Conservation (phyloP, 2,888 invertebrate genomes). For the Lucinisca nassula region DNA sequence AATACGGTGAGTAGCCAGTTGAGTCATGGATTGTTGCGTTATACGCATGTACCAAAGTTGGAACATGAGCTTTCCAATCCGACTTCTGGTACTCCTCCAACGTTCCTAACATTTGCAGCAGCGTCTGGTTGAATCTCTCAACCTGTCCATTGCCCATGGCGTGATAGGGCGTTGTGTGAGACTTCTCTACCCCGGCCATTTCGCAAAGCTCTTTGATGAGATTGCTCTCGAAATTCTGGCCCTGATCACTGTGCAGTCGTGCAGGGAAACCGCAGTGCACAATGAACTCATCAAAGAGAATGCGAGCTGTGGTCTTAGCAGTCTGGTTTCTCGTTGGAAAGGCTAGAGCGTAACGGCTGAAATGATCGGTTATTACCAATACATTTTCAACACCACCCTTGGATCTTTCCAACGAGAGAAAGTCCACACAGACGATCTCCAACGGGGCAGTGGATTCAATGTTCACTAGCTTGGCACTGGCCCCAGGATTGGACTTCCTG, state of each 20-base stretch:
- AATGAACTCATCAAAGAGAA: conserved; percentile 11
- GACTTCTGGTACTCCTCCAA: too few species aligned
- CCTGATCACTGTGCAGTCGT: conserved; percentile 2
- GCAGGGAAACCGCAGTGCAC: conserved; percentile 20
- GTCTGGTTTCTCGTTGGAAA: conserved; percentile 41
- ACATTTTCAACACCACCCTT: conserved; percentile 52
- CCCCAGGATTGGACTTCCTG: not conserved
- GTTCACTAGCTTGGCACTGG: not conserved
- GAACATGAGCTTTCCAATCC: too few species aligned
- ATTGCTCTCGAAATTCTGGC: not conserved
- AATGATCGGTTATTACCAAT: conserved; percentile 50
- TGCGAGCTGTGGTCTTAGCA: conserved; percentile 39
- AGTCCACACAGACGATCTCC: conserved; percentile 31
- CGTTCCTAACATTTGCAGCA: too few species aligned
- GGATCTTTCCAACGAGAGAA: conserved; percentile 36
- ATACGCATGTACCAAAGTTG: too few species aligned
- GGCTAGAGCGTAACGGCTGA: conserved; percentile 38
- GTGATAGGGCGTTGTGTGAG: conserved; percentile 54
- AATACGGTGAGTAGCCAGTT: too few species aligned
- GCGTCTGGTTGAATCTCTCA: too few species aligned
- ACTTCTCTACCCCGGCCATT: conserved; percentile 31
- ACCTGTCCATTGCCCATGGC: conserved; percentile 55
- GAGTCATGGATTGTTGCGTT: too few species aligned
- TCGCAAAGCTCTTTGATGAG: conserved; percentile 21
- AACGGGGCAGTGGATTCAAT: conserved; percentile 4